These are phyloP conservation scores for Oryctes rhinoceros DNA, from an alignment of 1,140 invertebrate genomes.

Conservation along the genomic window DNA sequence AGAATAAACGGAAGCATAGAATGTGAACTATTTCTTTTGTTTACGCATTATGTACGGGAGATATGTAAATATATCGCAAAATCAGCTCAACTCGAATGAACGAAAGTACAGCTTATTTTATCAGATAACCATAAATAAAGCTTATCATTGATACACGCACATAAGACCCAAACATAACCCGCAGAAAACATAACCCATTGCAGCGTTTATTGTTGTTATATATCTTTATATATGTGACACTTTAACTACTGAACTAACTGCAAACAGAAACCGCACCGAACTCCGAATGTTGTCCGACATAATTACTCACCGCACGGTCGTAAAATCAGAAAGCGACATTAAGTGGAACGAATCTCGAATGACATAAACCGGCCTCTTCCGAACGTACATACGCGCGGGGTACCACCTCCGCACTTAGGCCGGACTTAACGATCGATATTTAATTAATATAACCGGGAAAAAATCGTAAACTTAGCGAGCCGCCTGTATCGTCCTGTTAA, in stretches of 20 bases:
- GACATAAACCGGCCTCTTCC: constrained; percentile 12
- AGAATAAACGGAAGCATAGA: no score
- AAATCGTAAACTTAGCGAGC: constrained; percentile 11
- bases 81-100: no score
- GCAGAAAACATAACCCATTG: constrained; percentile 3
- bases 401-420: background rate
- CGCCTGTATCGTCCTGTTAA: background rate
- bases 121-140: no score
- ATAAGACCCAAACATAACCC: background rate
- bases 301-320: constrained; percentile 23
- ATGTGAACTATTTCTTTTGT: no score
- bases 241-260: constrained; percentile 29
- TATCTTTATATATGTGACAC: constrained; percentile 23
- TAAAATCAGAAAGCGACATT: constrained; percentile 25
- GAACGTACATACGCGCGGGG: background rate
- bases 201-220: constrained; percentile 6
- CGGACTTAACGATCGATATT: constrained; percentile 29
- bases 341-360: constrained; percentile 29
- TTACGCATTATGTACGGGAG: no score
- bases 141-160: background rate
- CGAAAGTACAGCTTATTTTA: no score
- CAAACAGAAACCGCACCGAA: constrained; percentile 22
- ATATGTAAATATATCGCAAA: no score
- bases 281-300: constrained; percentile 31
- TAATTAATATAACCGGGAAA: constrained; percentile 25